Evolutionary conservation across 1,140 invertebrate genomes (phyloP).

Genomic region (Zaprionus kolodkinae): DNA sequence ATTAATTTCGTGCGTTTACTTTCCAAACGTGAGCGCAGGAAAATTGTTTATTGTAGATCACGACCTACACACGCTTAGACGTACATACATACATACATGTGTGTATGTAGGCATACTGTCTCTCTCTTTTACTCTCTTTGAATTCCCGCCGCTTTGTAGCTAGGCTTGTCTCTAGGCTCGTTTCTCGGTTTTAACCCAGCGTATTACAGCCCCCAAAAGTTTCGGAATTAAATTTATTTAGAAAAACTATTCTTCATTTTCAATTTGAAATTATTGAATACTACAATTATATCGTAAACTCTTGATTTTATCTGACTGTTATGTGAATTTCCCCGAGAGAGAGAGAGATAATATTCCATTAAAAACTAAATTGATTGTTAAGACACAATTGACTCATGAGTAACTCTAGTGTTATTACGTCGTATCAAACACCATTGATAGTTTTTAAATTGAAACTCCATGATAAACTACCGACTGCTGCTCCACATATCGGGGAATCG

Average conservation of each 20-base stretch:
- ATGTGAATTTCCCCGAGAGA: neutral
- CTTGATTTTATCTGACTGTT: neutral
- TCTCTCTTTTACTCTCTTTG: no score
- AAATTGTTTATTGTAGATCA: neutral
- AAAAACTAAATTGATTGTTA: slow-evolving; percentile 52
- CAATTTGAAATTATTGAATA: no score
- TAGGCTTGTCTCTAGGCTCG: no score
- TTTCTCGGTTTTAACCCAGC: no score
- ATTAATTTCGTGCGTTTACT: slow-evolving; percentile 1
- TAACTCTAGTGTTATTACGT: neutral
- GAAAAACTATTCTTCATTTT: no score
- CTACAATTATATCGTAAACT: neutral
- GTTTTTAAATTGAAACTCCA: slow-evolving; percentile 6
- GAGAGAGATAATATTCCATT: slow-evolving; percentile 1
- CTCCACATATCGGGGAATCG: slow-evolving; percentile 22
- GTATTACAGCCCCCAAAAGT: no score
- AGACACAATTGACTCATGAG: neutral
- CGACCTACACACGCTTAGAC: neutral
- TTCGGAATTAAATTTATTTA: no score
- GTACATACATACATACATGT: neutral
- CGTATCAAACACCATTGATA: neutral
- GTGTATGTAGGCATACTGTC: no score
- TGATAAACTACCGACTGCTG: neutral
- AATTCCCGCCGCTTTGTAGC: no score
- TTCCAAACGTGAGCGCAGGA: slow-evolving; percentile 6